Conservation (phyloP, 2,797 vertebrate species). For the Eupleurogrammus muticus region DNA sequence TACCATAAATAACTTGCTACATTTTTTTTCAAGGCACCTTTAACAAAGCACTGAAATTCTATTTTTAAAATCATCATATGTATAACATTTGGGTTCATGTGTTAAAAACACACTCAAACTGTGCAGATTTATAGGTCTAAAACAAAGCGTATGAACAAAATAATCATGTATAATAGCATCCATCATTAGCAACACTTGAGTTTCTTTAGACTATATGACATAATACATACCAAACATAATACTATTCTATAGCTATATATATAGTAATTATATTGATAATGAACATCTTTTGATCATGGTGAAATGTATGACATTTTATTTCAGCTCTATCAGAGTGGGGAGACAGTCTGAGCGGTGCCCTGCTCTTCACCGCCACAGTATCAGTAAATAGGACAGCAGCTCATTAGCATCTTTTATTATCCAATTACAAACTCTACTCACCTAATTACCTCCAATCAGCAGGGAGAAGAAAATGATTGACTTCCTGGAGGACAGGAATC, state of each 20-base stretch:
- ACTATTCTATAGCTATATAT: background rate
- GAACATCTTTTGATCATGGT: conserved; percentile 16
- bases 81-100: background rate
- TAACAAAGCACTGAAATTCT: conserved; percentile 7
- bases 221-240: background rate
- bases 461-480: conserved; percentile 76
- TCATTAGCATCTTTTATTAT: conserved; percentile 84
- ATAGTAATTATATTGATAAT: conserved; percentile 23
- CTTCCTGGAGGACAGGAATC: conserved; percentile 72
- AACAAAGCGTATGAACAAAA: background rate
- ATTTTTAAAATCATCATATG: background rate
- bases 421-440: conserved; percentile 77
- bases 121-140: background rate
- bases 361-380: conserved; percentile 44
- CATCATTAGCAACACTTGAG: background rate
- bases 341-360: conserved; percentile 33
- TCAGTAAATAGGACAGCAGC: conserved; percentile 77
- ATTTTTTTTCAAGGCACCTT: conserved; percentile 45
- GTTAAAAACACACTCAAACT: background rate
- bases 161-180: background rate
- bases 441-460: conserved; percentile 84
- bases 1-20: conserved; percentile 69
- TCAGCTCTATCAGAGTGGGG: background rate
- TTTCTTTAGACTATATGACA: conserved; percentile 18
- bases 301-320: conserved; percentile 24